Evolutionary conservation across 2,888 invertebrate species (phyloP).

Genomic region (Cephus sareptanus): DNA sequence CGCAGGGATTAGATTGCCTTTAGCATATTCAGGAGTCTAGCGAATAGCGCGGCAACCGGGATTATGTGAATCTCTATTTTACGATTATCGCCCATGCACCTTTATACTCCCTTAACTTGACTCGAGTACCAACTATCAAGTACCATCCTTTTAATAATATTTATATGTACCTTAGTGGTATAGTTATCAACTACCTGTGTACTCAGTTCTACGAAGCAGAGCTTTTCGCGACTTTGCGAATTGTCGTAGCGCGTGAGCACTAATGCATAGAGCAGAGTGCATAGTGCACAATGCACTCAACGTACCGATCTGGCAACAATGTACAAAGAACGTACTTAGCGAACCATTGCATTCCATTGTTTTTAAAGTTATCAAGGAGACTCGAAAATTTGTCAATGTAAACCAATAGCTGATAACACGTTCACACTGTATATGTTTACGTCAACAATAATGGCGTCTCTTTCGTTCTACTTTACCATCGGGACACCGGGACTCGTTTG

Average conservation of each 20-base stretch:
- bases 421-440: background rate
- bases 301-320: background rate
- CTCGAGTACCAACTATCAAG: background rate
- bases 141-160: background rate
- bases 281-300: background rate
- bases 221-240: background rate
- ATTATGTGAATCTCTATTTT: background rate
- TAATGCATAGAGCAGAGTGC: too few species aligned
- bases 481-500: background rate
- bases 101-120: background rate
- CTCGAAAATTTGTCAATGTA: background rate
- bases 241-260: background rate
- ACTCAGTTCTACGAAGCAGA: background rate
- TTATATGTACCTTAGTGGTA: background rate
- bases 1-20: background rate
- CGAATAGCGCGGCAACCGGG: background rate
- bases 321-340: background rate
- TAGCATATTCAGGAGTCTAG: background rate
- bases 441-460: background rate
- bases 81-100: background rate
- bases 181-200: background rate
- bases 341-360: background rate
- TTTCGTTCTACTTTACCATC: background rate
- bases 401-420: background rate
- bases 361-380: background rate